Percentiles rank a stretch among this genome's conserved stretches.
Evolutionary conservation across 2,797 vertebrate genomes (phyloP).

Genomic region (Rhabdophis nuchalis): DNA sequence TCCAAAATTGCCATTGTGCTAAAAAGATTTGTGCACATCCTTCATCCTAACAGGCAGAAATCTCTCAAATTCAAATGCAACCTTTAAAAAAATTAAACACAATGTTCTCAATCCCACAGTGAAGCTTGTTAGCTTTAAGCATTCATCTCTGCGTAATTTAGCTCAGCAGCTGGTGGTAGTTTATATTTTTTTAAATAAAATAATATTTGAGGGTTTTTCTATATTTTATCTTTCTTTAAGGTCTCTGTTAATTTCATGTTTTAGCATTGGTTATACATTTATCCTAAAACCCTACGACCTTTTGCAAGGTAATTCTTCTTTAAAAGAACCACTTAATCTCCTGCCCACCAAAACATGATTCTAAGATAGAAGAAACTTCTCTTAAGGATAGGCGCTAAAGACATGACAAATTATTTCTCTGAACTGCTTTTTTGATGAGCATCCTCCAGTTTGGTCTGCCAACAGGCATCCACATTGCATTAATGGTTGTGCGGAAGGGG

Average conservation of each 20-base stretch:
- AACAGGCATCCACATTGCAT: conserved; percentile 56
- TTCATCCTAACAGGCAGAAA: background rate
- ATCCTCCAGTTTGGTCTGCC: conserved; percentile 62
- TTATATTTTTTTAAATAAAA: conserved; percentile 16
- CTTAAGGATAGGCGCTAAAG: conserved; percentile 34
- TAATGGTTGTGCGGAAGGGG: conserved; percentile 65
- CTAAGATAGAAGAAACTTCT: conserved; percentile 34
- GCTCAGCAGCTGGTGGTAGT: conserved; percentile 34
- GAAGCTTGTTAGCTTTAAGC: conserved; percentile 4
- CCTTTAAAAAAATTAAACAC: background rate
- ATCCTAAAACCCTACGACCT: conserved; percentile 46
- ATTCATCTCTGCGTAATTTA: conserved; percentile 40
- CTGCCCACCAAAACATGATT: background rate
- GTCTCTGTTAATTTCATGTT: conserved; percentile 19
- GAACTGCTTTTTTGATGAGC: conserved; percentile 54
- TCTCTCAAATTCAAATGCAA: background rate
- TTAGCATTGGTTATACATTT: conserved; percentile 45
- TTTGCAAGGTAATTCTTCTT: conserved; percentile 46
- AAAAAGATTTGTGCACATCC: conserved; percentile 1
- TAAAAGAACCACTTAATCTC: conserved; percentile 34
- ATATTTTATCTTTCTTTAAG: background rate
- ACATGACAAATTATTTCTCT: conserved; percentile 37
- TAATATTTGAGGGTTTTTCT: conserved; percentile 5
- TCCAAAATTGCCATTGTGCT: background rate
- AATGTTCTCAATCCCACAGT: background rate